Evolutionary conservation across 2,888 invertebrate genomes (phyloP).

Genomic region (Eupithecia insigniata): DNA sequence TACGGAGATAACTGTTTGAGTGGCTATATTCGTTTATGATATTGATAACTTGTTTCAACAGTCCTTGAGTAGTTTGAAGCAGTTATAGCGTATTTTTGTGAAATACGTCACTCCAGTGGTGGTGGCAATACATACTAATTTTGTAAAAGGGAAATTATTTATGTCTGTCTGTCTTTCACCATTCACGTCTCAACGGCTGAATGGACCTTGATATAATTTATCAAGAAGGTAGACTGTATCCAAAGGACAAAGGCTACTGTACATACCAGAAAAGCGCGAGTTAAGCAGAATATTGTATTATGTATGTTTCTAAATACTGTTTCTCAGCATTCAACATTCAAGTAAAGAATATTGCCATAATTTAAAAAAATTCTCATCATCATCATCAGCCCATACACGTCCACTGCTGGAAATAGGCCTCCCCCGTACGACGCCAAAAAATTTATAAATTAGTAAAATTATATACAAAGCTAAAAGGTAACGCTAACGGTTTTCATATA

Average conservation of each 20-base stretch:
- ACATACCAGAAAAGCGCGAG: neutral
- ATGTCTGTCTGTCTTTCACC: neutral
- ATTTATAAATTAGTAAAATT: neutral
- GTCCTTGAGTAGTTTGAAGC: neutral
- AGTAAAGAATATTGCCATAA: neutral
- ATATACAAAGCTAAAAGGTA: neutral
- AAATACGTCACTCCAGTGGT: neutral
- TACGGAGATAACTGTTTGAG: constrained; percentile 19
- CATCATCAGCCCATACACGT: too few species aligned
- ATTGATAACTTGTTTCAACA: neutral
- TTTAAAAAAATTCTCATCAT: too few species aligned
- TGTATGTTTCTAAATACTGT: too few species aligned
- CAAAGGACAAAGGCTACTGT: neutral
- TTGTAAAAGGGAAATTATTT: neutral
- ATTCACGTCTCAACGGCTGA: neutral
- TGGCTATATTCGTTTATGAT: constrained; percentile 14
- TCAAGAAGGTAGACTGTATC: neutral
- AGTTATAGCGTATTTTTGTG: neutral
- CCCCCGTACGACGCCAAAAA: too few species aligned
- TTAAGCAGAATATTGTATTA: too few species aligned
- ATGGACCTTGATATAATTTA: neutral
- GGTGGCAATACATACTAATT: neutral
- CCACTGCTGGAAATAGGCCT: too few species aligned
- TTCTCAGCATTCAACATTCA: neutral
- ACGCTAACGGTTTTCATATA: neutral